Evolutionary conservation across 2,888 invertebrate species (phyloP), one percentile per base, ranked within the genome.

Genomic region (Napeogenes inachia): DNA sequence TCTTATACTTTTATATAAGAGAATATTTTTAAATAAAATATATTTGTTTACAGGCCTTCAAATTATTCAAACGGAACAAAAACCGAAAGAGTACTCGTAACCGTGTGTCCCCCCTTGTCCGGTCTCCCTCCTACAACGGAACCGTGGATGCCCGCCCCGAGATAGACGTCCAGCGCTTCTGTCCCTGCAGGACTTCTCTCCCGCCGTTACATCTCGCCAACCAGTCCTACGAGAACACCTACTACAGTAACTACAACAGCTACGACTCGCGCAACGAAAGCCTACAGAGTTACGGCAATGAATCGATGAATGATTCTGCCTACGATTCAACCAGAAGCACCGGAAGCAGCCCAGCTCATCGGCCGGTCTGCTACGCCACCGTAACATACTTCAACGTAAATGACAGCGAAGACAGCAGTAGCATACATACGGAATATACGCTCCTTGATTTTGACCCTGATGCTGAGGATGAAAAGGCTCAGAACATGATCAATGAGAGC

Each of bases 401-500:
- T 55, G 89, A 89, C 68, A 87, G 88, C 46, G 88, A 88, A 50
- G 90, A 90, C 60, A 87, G 84, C 69, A 85, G 87, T 77, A 89
- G 89, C 70, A 85, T 90, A 69, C 78, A 83, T 45, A 90, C 90
- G 0, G 90, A 90, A 66, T 89, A 85, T 71, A 90, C 90, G 0
- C 75, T 89, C 2, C 75, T 90, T 0, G 90, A 90, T 47, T 76
- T 70, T 38, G 88, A 88, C 13, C 75, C 75, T 0, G 84, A 84
- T 2, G 70, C 69, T 4, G 83, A 84, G 57, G 84, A 85, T 45
- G 86, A 89, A 70, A 75, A 79, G 55, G 77, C 82, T 2, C 90
- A 90, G 74, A 90, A 90, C 65, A 70, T 88, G 64, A 87, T 90
- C 63, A 90, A 90, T 53, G 90, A 90, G 66, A 88, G 85, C 72